These are phyloP conservation scores for Pelvicachromis taeniatus DNA, from an alignment of 2,113 vertebrate genomes.

Conservation along the genomic window DNA sequence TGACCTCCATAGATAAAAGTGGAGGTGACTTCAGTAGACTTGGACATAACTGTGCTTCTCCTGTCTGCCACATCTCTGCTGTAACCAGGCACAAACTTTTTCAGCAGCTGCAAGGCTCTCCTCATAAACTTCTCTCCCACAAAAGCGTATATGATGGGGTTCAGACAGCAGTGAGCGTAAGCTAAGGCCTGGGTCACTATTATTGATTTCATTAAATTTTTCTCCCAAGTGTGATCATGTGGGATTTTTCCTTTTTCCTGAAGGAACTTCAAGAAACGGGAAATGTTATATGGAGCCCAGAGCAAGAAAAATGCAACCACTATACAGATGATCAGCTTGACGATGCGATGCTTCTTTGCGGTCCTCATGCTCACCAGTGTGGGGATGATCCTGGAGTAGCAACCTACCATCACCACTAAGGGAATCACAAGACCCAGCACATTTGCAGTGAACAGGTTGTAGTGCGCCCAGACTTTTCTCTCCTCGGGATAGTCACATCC, in stretches of 20 bases:
- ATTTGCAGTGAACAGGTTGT: slow-evolving; percentile 68
- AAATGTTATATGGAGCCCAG: slow-evolving; percentile 82
- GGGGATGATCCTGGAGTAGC: slow-evolving; percentile 79
- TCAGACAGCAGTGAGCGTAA: slow-evolving; percentile 73
- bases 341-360: slow-evolving; percentile 74
- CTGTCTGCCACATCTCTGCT: not conserved
- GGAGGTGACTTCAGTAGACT: slow-evolving; percentile 40
- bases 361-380: slow-evolving; percentile 73
- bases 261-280: slow-evolving; percentile 44
- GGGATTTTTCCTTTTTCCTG: rapidly evolving
- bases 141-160: slow-evolving; percentile 77
- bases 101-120: slow-evolving; percentile 38
- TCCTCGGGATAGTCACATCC: slow-evolving; percentile 45
- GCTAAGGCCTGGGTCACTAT: slow-evolving; percentile 61
- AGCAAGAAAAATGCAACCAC: slow-evolving; percentile 78
- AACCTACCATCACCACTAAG: slow-evolving; percentile 72
- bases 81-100: slow-evolving; percentile 13
- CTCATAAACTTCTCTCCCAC: slow-evolving; percentile 71
- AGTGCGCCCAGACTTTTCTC: slow-evolving; percentile 46
- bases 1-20: not conserved
- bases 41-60: slow-evolving; percentile 51
- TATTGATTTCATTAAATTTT: not conserved
- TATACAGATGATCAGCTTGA: slow-evolving; percentile 78
- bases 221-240: not conserved
- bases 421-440: slow-evolving; percentile 82